Evolutionary conservation across 2,888 invertebrate genomes (phyloP).

Genomic region (Drosophila multiciliata): DNA sequence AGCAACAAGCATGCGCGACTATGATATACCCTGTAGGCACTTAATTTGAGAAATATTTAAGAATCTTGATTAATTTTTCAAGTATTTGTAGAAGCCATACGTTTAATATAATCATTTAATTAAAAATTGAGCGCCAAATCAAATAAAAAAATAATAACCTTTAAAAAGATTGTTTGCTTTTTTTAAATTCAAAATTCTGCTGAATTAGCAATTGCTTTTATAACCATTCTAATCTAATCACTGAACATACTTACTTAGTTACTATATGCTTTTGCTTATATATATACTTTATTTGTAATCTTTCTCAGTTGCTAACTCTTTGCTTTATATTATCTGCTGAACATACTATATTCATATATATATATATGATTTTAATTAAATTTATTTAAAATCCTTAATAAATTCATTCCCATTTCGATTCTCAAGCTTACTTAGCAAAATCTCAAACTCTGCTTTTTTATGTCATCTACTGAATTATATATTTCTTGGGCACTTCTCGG

Average conservation of each 20-base stretch:
- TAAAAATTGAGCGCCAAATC: background rate
- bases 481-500: slow-evolving; percentile 14
- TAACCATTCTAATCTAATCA: background rate
- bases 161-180: background rate
- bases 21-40: background rate
- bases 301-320: background rate
- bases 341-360: background rate
- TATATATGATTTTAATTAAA: background rate
- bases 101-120: background rate
- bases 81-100: background rate
- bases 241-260: background rate
- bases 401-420: background rate
- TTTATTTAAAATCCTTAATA: background rate
- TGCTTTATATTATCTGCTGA: background rate
- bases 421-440: background rate
- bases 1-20: background rate
- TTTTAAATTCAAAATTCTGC: background rate
- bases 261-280: too few species aligned
- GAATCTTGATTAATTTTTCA: background rate
- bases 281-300: background rate
- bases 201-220: background rate
- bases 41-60: background rate
- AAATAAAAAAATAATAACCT: background rate
- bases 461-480: slow-evolving; percentile 28
- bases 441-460: background rate